Percentiles rank a stretch among this genome's conserved stretches.
Conservation (phyloP, 2,113 vertebrate genomes). For the Sisor rabdophorus region DNA sequence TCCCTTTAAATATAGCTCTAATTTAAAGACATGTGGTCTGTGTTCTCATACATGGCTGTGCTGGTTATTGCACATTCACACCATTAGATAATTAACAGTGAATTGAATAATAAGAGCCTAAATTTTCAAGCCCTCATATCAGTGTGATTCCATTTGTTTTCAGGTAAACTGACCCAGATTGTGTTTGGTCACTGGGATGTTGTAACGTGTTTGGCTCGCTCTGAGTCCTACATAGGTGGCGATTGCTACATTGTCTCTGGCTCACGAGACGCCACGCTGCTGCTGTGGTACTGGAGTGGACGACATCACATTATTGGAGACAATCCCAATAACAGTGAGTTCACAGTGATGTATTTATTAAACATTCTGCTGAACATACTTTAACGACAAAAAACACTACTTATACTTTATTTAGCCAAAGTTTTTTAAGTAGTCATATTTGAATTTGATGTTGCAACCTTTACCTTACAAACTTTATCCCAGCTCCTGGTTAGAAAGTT, state of each 20-base stretch:
- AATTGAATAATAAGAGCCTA: no score
- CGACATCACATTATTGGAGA: slow-evolving; percentile 97
- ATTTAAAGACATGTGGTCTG: neutral
- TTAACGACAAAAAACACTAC: no score
- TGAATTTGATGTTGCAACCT: no score
- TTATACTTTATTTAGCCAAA: no score
- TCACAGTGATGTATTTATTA: neutral
- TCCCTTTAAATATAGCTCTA: no score
- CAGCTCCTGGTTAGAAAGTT: no score
- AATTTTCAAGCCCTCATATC: neutral
- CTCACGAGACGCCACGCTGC: slow-evolving; percentile 90
- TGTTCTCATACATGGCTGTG: neutral
- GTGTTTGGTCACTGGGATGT: slow-evolving; percentile 99
- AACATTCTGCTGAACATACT: no score
- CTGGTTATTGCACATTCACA: neutral
- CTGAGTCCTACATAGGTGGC: slow-evolving; percentile 95
- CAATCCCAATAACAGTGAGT: slow-evolving; percentile 99
- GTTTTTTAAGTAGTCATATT: no score
- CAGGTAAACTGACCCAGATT: slow-evolving; percentile 93
- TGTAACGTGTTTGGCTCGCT: slow-evolving; percentile 93
- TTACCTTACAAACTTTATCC: no score
- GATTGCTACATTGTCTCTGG: slow-evolving; percentile 99
- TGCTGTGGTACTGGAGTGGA: slow-evolving; percentile 99
- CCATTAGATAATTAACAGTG: neutral
- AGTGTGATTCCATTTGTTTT: neutral